Base-by-base conservation (phyloP, 2,113 vertebrate genomes). In the Nycticorax nycticorax region DNA sequence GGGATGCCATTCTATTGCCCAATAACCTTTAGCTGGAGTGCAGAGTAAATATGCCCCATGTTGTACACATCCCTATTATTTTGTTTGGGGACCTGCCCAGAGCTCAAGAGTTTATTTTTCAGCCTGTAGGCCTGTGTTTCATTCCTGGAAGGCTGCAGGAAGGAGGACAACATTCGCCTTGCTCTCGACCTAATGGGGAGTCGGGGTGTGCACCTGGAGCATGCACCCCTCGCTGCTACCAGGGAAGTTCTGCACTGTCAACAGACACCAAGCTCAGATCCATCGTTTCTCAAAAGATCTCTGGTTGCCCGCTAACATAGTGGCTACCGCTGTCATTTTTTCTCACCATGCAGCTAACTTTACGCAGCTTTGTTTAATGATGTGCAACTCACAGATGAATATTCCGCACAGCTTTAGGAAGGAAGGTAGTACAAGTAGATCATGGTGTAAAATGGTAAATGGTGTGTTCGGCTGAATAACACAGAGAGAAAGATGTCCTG, bases 231-330 rank as follows among this genome's bases (percentile, higher is more conserved):
- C 47, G 8, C 60, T 62, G 67, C 35, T 30, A 30, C 52, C 24
- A 43, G 20, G 17, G 50, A 43, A 43, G 59, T 62, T 73, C 27
- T 3, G 2, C 35, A 14, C 55, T 20, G 18, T 17, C 35, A 83
- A 8, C 41, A 62, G 14, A 39, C 55, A 23, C 33, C 37, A 23
- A 30, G 27, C 35, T 91, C 41, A 48, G 55, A 53, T 27, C 21
- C 37, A 41, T 10, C 6, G 2, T 43, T 60, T 57, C 41, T 33
- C 59, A 53, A 27, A 64, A 73, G 15, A 37, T 43, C 35, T 64
- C 20, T 1, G 1, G 33, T 35, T 1, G 0, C n/a, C 53, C 37
- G 28, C 27, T 74, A 14, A 35, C 80, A 53, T 0, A 56, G 10
- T 13, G 19, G 30, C 37, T 45, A 50, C 19, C 24, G 32, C 21